phyloP scores from a whole-genome alignment of 1,140 invertebrate species.

The Dryas iulia region DNA sequence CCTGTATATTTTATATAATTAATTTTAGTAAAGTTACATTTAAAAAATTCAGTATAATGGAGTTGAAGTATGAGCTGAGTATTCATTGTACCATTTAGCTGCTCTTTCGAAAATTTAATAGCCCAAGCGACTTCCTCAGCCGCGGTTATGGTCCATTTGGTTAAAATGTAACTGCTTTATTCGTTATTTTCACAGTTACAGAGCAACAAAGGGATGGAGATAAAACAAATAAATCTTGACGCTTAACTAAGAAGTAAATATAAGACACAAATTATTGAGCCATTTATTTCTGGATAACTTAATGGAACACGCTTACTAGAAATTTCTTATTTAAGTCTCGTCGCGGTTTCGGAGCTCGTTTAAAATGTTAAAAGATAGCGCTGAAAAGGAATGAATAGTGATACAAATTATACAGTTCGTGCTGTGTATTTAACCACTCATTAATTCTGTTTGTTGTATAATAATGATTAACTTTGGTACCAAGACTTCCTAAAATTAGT shows the following conservation, averaged over 20 bases:
- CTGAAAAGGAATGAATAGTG: neutral
- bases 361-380: neutral
- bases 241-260: conserved; percentile 44
- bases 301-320: conserved; percentile 18
- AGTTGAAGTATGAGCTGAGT: conserved; percentile 23
- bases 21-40: neutral
- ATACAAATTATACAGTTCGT: neutral
- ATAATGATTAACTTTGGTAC: neutral
- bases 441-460: neutral
- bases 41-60: conserved; percentile 19
- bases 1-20: neutral
- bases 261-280: conserved; percentile 33
- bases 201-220: conserved; percentile 60
- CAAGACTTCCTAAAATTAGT: neutral
- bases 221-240: conserved; percentile 64
- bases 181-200: conserved; percentile 52
- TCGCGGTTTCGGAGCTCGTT: neutral
- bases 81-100: conserved; percentile 22
- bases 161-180: conserved; percentile 63
- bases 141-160: conserved; percentile 59
- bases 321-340: conserved; percentile 17
- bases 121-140: conserved; percentile 36
- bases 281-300: conserved; percentile 28
- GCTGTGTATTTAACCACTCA: neutral
- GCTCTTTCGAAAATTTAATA: conserved; percentile 49